Evolutionary conservation across 2,797 vertebrate genomes (phyloP).

Genomic region (Epinephelus awoara): DNA sequence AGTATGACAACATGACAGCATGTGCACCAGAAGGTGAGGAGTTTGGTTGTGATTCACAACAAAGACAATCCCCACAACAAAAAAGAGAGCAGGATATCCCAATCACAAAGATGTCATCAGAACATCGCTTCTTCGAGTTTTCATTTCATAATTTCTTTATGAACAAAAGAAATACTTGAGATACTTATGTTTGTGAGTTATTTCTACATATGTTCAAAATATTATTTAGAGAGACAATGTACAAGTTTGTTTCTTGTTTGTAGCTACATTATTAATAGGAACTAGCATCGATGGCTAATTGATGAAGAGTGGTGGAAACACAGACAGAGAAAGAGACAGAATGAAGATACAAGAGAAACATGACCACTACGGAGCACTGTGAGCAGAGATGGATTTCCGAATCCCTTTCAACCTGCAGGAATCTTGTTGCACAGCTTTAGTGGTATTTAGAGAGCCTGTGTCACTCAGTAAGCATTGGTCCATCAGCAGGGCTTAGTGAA

Average conservation of each 20-base stretch:
- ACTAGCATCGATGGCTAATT: conserved; percentile 53
- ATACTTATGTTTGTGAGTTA: neutral
- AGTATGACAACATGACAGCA: too few relatives aligned
- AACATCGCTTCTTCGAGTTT: too few relatives aligned
- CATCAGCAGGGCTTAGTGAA: conserved; percentile 11
- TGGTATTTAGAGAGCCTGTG: conserved; percentile 41
- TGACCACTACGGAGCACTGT: conserved; percentile 41
- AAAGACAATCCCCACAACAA: too few relatives aligned
- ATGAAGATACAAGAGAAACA: conserved; percentile 48
- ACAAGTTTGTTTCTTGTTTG: neutral
- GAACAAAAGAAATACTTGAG: neutral
- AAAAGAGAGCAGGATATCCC: too few relatives aligned
- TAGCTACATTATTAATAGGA: conserved; percentile 58
- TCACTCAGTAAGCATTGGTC: conserved; percentile 25
- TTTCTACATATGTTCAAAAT: neutral
- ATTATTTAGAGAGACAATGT: neutral
- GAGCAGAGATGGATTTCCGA: conserved; percentile 54
- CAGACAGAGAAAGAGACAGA: conserved; percentile 29
- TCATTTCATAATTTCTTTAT: too few relatives aligned
- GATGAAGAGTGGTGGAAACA: conserved; percentile 56
- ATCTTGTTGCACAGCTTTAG: conserved; percentile 52
- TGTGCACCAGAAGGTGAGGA: too few relatives aligned
- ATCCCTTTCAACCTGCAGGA: conserved; percentile 49
- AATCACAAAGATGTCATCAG: too few relatives aligned
- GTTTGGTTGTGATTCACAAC: too few relatives aligned